Evolutionary conservation across 1,140 invertebrate species (phyloP).

Genomic region (Heliothis virescens): DNA sequence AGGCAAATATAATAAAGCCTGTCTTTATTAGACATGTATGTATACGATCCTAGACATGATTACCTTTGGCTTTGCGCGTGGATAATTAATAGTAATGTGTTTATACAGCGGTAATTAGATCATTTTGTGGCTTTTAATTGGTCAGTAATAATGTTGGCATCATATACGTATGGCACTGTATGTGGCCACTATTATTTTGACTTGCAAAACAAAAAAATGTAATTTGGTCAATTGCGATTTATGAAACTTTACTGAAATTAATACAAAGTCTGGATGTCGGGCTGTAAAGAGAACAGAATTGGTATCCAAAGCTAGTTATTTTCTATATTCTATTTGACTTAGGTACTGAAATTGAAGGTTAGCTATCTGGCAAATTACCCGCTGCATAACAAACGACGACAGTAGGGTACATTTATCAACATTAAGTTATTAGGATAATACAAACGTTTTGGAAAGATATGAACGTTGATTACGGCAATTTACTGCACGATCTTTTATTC

Average conservation of each 20-base stretch:
- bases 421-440: conserved; percentile 25
- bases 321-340: conserved; percentile 20
- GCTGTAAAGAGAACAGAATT: background rate
- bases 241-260: too few relatives aligned
- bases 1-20: background rate
- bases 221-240: too few relatives aligned
- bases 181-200: too few relatives aligned
- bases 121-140: background rate
- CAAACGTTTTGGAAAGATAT: conserved; percentile 24
- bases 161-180: background rate
- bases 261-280: background rate
- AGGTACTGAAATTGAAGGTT: conserved; percentile 16
- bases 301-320: conserved; percentile 8
- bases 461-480: conserved; percentile 18
- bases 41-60: conserved; percentile 7
- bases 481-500: conserved; percentile 8
- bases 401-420: conserved; percentile 26
- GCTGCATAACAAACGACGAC: conserved; percentile 27
- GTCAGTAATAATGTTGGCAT: conserved; percentile 11
- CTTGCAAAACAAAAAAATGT: too few relatives aligned
- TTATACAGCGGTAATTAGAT: conserved; percentile 8
- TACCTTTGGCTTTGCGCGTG: background rate
- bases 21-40: background rate
- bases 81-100: conserved; percentile 19
- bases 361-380: conserved; percentile 12